phyloP scores from a whole-genome alignment of 2,797 vertebrate genomes.

The Petrocephalus schoutedeni region DNA sequence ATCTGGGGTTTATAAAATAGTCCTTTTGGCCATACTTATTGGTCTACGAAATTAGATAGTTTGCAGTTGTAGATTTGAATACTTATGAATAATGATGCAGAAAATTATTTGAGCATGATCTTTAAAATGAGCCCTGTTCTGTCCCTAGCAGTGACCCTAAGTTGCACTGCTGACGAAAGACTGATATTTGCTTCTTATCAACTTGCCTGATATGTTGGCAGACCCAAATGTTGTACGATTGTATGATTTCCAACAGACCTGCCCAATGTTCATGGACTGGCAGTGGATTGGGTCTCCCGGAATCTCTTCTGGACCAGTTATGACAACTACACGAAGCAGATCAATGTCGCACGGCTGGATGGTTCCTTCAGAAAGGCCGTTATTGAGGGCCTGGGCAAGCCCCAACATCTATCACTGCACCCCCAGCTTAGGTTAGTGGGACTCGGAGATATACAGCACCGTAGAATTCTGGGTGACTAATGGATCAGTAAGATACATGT shows the following conservation, averaged over 20 bases:
- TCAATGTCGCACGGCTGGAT: constrained; percentile 88
- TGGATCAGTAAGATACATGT: background rate
- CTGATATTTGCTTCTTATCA: background rate
- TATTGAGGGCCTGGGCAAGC: constrained; percentile 90
- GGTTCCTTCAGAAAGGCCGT: constrained; percentile 95
- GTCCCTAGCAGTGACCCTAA: background rate
- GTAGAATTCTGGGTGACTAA: background rate
- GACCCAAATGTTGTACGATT: background rate
- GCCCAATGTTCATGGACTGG: constrained; percentile 86
- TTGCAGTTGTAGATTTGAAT: background rate
- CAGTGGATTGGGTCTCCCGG: constrained; percentile 93
- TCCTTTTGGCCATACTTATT: background rate
- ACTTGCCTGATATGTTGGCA: no score
- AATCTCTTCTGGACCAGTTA: constrained; percentile 98
- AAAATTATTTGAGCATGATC: background rate
- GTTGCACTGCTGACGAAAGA: background rate
- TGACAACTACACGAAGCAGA: constrained; percentile 91
- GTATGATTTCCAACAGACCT: constrained; percentile 65
- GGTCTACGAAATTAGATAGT: background rate
- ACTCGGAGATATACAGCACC: background rate
- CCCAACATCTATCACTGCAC: constrained; percentile 84
- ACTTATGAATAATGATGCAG: background rate
- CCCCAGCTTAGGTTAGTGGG: constrained; percentile 76
- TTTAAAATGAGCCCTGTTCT: background rate
- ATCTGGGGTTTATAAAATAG: background rate